These are phyloP conservation scores for Antheraea assamensis DNA, from an alignment of 2,888 invertebrate species.

Conservation along the genomic window DNA sequence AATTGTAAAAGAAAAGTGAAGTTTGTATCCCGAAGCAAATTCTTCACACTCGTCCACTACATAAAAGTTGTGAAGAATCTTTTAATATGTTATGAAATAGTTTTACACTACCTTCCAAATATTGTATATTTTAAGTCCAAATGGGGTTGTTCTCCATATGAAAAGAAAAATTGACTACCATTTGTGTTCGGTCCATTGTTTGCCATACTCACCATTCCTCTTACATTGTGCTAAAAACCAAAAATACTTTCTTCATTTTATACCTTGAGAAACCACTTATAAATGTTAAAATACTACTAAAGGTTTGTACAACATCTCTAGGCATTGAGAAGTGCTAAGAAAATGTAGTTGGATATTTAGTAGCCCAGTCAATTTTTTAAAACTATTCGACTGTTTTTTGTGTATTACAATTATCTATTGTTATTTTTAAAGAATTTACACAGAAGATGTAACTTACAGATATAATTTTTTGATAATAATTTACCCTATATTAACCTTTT, in stretches of 20 bases:
- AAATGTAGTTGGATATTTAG: no score
- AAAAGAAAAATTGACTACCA: constrained; percentile 98
- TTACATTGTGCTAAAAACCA: constrained; percentile 86
- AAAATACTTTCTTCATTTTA: neutral
- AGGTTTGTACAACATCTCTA: neutral
- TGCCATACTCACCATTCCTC: constrained; percentile 98
- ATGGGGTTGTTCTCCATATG: constrained; percentile 96
- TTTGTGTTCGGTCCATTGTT: constrained; percentile 99
- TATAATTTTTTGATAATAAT: no score
- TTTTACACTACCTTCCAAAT: constrained; percentile 92
- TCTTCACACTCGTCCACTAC: neutral
- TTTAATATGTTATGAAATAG: neutral
- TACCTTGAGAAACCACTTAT: no score
- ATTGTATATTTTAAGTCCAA: constrained; percentile 98
- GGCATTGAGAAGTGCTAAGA: no score
- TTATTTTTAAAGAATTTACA: no score
- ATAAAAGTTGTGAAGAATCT: neutral
- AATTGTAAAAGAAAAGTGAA: neutral
- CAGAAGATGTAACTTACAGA: no score
- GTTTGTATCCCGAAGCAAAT: neutral
- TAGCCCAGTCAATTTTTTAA: no score
- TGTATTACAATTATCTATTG: no score
- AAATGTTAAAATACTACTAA: neutral
- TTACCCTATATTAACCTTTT: no score
- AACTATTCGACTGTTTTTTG: no score